phyloP scores from a whole-genome alignment of 1,140 invertebrate genomes.

The Agraylea sexmaculata region DNA sequence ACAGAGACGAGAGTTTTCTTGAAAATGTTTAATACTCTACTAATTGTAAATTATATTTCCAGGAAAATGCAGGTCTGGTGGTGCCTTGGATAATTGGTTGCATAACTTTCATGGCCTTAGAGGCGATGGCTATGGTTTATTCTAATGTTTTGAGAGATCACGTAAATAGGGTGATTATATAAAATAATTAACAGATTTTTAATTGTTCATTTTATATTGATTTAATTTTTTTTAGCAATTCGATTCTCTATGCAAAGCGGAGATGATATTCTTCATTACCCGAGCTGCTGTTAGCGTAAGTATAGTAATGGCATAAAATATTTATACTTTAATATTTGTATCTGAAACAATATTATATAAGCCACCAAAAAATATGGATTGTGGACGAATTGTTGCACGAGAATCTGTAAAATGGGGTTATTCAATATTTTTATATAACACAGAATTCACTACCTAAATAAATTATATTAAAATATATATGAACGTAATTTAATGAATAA shows the following conservation, averaged over 20 bases:
- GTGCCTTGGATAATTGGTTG: conserved; percentile 62
- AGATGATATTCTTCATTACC: conserved; percentile 56
- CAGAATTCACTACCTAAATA: too few relatives aligned
- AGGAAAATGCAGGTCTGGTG: conserved; percentile 57
- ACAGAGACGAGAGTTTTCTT: too few relatives aligned
- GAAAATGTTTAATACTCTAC: too few relatives aligned
- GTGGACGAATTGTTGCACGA: too few relatives aligned
- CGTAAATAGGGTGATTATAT: conserved; percentile 53
- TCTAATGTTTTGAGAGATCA: conserved; percentile 65
- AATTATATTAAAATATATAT: too few relatives aligned
- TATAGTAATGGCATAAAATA: conserved; percentile 22
- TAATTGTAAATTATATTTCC: conserved; percentile 26
- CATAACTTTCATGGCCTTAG: conserved; percentile 61
- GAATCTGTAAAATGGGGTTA: too few relatives aligned
- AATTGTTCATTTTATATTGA: conserved; percentile 6
- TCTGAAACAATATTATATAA: too few relatives aligned
- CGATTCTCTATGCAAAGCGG: conserved; percentile 59
- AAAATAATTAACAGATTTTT: conserved; percentile 4
- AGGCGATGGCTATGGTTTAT: conserved; percentile 63
- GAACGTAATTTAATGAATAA: too few relatives aligned
- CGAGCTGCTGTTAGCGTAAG: conserved; percentile 58
- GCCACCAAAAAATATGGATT: too few relatives aligned
- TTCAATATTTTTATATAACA: too few relatives aligned
- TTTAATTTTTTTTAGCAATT: conserved; percentile 68
- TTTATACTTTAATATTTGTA: too few relatives aligned